Evolutionary conservation across 2,113 vertebrate species (phyloP), one percentile per base, ranked within the genome.

Genomic region (Chamaetylas fuelleborni): DNA sequence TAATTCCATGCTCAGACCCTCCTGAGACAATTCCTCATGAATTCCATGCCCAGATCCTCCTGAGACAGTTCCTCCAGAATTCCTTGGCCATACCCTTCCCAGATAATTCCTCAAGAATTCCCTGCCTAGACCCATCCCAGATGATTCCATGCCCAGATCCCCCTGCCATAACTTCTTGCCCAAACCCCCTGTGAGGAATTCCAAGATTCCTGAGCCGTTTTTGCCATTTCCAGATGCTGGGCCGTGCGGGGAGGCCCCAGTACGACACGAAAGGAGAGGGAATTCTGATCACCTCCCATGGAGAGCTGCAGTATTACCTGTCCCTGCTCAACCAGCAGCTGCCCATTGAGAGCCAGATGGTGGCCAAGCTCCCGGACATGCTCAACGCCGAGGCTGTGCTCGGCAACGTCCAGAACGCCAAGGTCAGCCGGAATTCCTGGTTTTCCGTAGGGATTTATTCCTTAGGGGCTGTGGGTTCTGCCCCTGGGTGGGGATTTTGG

Each of bases 361-460:
- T 76, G 72, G 72, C 72, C 72, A 76, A 76, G 72, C 72, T 76
- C 5, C 72, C 72, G 1, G 72, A 76, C 72, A 76, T 76, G 72
- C 72, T 76, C 54, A 76, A 76, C 15, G 72, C 72, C 8, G 72
- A 76, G 54, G 72, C 72, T 19, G 72, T 76, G 54, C 72, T 76
- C 0, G 72, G 72, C 2, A 76, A 76, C 2, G 72, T 76, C 42
- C 72, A 76, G 26, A 76, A 76, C 7, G 54, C 72, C 72, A 60
- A 76, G 72, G 72, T 76, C 5, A 3, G 25, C 13, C 2, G 3
- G 2, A 34, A 29, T 47, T 47, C 54, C 71, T 0, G 2, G 0
- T 29, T 45, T 58, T 34, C 42, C 6, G 0, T 2, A 9, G 40
- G 40, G 71, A 16, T 28, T 34, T n/a, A n/a, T n/a, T n/a, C n/a